Base-by-base conservation (phyloP, 2,113 vertebrate genomes). In the Ellobius talpinus region DNA sequence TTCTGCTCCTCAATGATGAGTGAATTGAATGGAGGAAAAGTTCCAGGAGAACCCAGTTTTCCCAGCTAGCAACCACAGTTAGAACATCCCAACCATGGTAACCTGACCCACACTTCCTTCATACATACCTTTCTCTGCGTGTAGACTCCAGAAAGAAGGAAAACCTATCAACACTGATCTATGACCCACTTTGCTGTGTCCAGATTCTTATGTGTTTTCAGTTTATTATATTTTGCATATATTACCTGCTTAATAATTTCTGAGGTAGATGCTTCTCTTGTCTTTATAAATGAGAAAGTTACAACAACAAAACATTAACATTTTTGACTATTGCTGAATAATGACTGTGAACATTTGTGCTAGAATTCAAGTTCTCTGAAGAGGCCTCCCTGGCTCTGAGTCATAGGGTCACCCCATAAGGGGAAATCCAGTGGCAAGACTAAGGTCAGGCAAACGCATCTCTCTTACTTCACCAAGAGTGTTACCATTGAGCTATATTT, bases 1-100 rank as follows among this genome's bases (percentile, higher is more conserved):
- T 29, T 90, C 36, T 94, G 58, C 31, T 82, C 63, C 47, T 76
- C 82, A 88, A 81, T 72, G 58, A 92, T 3, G n/a, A 74, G 13
- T 77, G 4, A 78, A 3, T 7, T 9, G 39, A 89, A 86, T 3
- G 33, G 63, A 3, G 17, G 5, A 36, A 84, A 85, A 85, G 3
- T 10, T 68, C 19, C 33, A 87, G 16, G 55, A 68, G 17, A 24
- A 85, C 3, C n/a, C 33, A 33, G 14, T 36, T 84, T 87, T 70
- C 29, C 17, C 42, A 68, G 33, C 0, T 36, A 86, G 13, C n/a
- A 70, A 16, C 7, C 13, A 31, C 13, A 58, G 8, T 19, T 24
- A 91, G 45, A 87, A 55, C 13, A 65, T 70, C 16, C 8, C 26
- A 72, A 16, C 19, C 36, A 17, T 42, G 8, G 21, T 36, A 26